These are phyloP conservation scores for Ridgeia piscesae DNA, from an alignment of 1,140 invertebrate genomes.

Conservation along the genomic window DNA sequence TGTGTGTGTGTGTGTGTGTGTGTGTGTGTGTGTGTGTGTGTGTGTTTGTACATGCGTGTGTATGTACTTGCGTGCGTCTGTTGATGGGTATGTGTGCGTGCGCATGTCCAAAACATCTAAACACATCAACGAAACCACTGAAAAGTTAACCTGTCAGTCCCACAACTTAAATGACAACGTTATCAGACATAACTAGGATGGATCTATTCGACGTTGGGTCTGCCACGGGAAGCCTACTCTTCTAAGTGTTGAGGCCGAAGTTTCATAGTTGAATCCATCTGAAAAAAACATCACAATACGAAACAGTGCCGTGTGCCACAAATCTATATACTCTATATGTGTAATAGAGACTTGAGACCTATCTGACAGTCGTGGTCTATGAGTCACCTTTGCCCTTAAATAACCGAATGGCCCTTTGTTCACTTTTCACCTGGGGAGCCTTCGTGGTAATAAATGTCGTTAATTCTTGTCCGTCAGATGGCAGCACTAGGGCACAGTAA, in stretches of 20 bases:
- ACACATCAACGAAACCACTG: background rate
- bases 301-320: background rate
- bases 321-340: background rate
- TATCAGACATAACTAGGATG: background rate
- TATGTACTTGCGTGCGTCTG: too few species aligned
- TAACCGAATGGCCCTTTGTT: background rate
- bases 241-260: too few species aligned
- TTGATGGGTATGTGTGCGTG: background rate
- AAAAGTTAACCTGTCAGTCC: background rate
- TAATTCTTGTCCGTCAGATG: background rate
- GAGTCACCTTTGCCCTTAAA: background rate
- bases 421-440: background rate
- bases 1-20: too few species aligned
- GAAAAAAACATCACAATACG: background rate
- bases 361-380: background rate
- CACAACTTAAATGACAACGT: background rate
- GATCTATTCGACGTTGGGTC: too few species aligned
- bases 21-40: too few species aligned
- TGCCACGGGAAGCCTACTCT: too few species aligned
- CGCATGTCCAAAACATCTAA: background rate
- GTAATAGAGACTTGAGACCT: background rate
- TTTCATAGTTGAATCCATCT: too few species aligned
- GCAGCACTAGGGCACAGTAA: background rate
- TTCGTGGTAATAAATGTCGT: background rate
- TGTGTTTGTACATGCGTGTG: too few species aligned